Conservation (phyloP, 2,888 invertebrate species). For the Hartigia nigra region DNA sequence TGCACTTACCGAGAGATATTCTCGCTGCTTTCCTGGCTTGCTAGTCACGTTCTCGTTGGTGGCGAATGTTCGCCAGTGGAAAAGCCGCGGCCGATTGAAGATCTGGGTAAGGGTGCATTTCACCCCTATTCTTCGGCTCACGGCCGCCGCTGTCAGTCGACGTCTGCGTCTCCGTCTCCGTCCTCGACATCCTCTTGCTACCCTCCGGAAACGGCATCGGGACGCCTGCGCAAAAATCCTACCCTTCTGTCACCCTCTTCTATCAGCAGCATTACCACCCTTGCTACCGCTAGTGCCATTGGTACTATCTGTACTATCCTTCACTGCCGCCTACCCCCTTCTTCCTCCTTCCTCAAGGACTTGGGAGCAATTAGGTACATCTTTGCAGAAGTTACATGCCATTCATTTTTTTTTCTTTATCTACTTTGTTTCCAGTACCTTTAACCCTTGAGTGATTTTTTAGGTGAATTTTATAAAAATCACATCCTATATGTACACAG, state of each 20-base stretch:
- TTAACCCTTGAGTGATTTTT: background rate
- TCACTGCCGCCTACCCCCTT: no score
- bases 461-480: background rate
- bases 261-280: background rate
- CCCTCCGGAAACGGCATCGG: slow-evolving; percentile 52
- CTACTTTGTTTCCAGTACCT: background rate
- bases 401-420: background rate
- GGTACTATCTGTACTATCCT: slow-evolving; percentile 7
- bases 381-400: background rate
- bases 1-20: background rate
- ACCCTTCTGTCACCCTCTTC: background rate
- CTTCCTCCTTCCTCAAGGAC: slow-evolving; percentile 8
- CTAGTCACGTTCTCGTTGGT: slow-evolving; percentile 38
- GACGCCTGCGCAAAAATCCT: slow-evolving; percentile 10
- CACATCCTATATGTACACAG: background rate
- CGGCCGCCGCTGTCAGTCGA: slow-evolving; percentile 57
- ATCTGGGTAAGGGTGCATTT: slow-evolving; percentile 50
- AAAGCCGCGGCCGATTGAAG: slow-evolving; percentile 56
- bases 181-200: slow-evolving; percentile 56
- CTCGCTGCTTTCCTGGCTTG: slow-evolving; percentile 37
- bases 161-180: slow-evolving; percentile 54
- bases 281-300: slow-evolving; percentile 13
- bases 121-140: slow-evolving; percentile 56
- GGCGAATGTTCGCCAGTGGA: slow-evolving; percentile 53
- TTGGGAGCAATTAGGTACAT: slow-evolving; percentile 2